Evolutionary conservation across 2,113 vertebrate genomes (phyloP), one percentile per base, ranked within the genome.

Genomic region (Marmota monax): DNA sequence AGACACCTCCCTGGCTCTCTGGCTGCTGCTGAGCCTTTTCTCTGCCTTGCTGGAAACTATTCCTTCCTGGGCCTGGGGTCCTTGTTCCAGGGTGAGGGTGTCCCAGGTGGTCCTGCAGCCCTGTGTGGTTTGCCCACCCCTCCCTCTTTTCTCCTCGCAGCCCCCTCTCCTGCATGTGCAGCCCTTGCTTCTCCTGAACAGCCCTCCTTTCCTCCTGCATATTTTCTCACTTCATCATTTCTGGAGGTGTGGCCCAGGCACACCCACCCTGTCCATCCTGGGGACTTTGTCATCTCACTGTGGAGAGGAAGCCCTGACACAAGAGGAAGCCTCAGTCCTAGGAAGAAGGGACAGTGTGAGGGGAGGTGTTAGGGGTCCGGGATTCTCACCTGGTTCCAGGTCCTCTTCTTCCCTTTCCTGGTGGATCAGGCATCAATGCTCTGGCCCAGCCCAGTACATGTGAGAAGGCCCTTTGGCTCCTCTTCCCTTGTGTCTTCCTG

Each of bases 91-190:
- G 42, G 14, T 0, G 2, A 34, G 76, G 39, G 88, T 72, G 53
- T 48, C 76, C 42, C 29, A 2, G n/a, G 39, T 61, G 22, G 32
- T n/a, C 25, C 42, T 12, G 22, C 17, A 27, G 78, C 42, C 39
- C 61, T 16, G 0, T 76, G 39, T 18, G 12, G 2, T 34, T 23
- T n/a, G 39, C 25, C 45, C 0, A 0, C n/a, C 65, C 51, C 51
- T 53, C 77, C 37, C 61, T 29, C 39, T 4, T n/a, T n/a, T n/a
- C 56, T 5, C 56, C 9, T 20, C n/a, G 39, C 51, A 20, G 1
- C 34, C 14, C 48, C 1, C 3, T 56, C 37, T 90, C 37, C 72
- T 61, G 27, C 56, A 23, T 1, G 0, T 4, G 58, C 10, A 67
- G 42, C 39, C 32, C 70, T 73, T 58, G 1, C 39, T 65, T 80